Evolutionary conservation across 1,140 invertebrate species (phyloP), one percentile per base, ranked within the genome.

Genomic region (Chionoecetes opilio): DNA sequence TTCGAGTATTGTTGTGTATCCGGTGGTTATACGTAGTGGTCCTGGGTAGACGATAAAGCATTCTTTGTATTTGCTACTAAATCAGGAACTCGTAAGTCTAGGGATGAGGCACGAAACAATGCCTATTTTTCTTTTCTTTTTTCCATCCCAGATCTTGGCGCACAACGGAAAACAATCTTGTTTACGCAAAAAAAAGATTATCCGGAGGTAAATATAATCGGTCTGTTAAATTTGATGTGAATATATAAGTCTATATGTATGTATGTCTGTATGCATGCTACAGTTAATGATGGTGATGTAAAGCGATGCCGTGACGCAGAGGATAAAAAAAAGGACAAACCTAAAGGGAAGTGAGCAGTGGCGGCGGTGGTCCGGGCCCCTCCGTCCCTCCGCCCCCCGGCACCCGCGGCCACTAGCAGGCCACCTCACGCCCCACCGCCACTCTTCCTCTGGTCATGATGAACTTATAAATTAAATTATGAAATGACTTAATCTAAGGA

Each of bases 181-280:
- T 21, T n/a, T 26, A 75, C n/a, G 63, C 63, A 0, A 75, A 26
- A 75, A n/a, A 75, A n/a, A n/a, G 21, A 5, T 75, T 75, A n/a
- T 21, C n/a, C n/a, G 0, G 63, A 75, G n/a, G n/a, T 75, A n/a
- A 75, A 75, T 75, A 75, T 26, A n/a, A 75, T 75, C 21, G 46
- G 11, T 53, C 46, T 11, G 63, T 17, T 75, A 75, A 75, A 3
- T 75, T n/a, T 17, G 9, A n/a, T 75, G 63, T n/a, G n/a, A 75
- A 26, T 75, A 75, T 75, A 75, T 75, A 75, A n/a, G n/a, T 75
- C n/a, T n/a, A 75, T 75, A n/a, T 75, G 63, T 75, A 75, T 21
- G 63, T 21, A n/a, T 75, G 63, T n/a, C 6, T n/a, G 63, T 75
- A 75, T 21, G 63, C 21, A 75, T 75, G n/a, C 63, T n/a, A n/a